phyloP scores from a whole-genome alignment of 2,888 invertebrate species.

The Aphidius colemani region DNA sequence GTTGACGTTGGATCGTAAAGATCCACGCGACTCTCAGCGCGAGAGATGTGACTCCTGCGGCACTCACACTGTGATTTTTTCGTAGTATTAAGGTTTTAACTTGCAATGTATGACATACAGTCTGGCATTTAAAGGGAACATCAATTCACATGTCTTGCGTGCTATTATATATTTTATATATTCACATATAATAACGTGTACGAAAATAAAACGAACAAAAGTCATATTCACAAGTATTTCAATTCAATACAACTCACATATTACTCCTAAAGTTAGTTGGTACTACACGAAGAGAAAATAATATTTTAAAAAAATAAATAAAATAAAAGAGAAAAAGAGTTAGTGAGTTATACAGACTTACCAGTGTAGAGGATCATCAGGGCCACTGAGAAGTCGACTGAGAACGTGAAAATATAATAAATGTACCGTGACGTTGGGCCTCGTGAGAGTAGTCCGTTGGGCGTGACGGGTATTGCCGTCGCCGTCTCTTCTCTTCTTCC shows the following conservation, averaged over 20 bases:
- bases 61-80: not conserved
- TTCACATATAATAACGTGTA: no score
- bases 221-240: no score
- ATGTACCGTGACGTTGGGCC: constrained; percentile 52
- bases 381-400: constrained; percentile 46
- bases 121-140: not conserved
- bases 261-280: no score
- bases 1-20: constrained; percentile 20
- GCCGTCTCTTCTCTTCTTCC: constrained; percentile 43
- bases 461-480: constrained; percentile 33
- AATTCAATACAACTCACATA: no score
- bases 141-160: not conserved
- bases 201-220: no score
- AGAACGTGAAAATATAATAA: constrained; percentile 59
- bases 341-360: no score
- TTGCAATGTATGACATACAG: constrained; percentile 1
- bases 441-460: constrained; percentile 33
- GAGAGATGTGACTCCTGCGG: constrained; percentile 26
- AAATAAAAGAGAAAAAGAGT: no score
- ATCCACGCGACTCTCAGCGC: constrained; percentile 23
- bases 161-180: not conserved
- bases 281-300: no score
- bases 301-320: no score
- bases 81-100: no score
- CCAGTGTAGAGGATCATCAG: constrained; percentile 16